These are phyloP conservation scores for Atopsyche davidsoni DNA, from an alignment of 1,140 invertebrate species.

Conservation along the genomic window DNA sequence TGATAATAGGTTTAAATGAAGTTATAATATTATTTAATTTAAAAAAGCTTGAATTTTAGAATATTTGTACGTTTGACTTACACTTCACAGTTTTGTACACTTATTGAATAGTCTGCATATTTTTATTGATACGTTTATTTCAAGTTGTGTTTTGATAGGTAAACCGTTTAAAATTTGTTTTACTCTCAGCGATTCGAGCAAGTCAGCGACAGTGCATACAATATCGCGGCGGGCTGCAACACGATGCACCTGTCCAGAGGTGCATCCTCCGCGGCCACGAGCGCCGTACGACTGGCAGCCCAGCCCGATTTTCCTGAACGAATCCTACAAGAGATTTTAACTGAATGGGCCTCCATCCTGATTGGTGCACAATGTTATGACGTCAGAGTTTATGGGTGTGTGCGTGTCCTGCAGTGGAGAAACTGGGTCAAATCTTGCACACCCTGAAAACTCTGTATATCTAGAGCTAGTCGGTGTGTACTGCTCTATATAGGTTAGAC, in stretches of 20 bases:
- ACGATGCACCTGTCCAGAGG: slow-evolving; percentile 3
- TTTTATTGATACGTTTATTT: too few relatives aligned
- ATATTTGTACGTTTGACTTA: too few relatives aligned
- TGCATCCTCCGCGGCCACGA: slow-evolving; percentile 23
- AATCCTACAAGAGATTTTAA: slow-evolving; percentile 24
- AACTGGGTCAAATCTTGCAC: slow-evolving; percentile 28
- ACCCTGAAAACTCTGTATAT: slow-evolving; percentile 7
- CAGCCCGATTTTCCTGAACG: slow-evolving; percentile 28
- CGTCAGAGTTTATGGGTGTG: slow-evolving; percentile 35
- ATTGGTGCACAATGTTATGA: slow-evolving; percentile 39
- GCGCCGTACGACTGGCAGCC: slow-evolving; percentile 33
- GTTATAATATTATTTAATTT: too few relatives aligned
- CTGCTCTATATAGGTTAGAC: slow-evolving; percentile 16
- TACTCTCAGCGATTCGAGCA: too few relatives aligned
- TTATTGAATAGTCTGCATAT: too few relatives aligned
- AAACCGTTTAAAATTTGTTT: too few relatives aligned
- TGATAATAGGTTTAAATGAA: too few relatives aligned
- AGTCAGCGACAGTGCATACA: too few relatives aligned
- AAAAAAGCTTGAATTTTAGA: too few relatives aligned
- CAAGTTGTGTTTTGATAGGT: too few relatives aligned
- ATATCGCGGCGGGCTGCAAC: neutral
- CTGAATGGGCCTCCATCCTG: slow-evolving; percentile 37
- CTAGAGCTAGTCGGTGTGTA: neutral
- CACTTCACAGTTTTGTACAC: too few relatives aligned
- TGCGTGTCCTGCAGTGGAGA: slow-evolving; percentile 21